Base-by-base conservation (phyloP, 2,888 invertebrate species). In the Trichopoda pennipes region DNA sequence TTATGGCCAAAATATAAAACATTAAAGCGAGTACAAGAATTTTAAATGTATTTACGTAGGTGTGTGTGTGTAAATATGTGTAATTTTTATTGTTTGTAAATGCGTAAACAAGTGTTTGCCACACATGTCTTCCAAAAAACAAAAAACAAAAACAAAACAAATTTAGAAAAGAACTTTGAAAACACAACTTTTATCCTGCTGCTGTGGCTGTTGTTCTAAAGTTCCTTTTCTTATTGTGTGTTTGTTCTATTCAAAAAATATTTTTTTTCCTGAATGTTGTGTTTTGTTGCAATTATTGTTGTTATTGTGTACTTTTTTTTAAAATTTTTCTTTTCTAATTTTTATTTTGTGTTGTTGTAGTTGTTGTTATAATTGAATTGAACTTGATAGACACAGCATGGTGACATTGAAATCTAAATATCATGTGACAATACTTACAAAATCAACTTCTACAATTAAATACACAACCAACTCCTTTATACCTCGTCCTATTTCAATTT, bases 101-200 rank as follows among this genome's bases (percentile, higher is more conserved):
- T 81, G 81, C 81, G 81, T 81, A 82, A 82, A 82, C 81, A 82
- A 82, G 78, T 81, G 81, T 82, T 82, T 82, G 81, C 60, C 78
- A 75, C 81, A 81, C 74, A 81, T 78, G 78, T 78, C 74, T 78
- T 72, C 19, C 19, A 23, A 56, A 47, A 66, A 21, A 19, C 21
- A 47, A 49, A 53, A 51, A 49, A 42, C 49, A 49, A 47, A 23
- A 56, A 32, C 56, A 21, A 28, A 49, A 44, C 56, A 51, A 28
- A 58, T 28, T 8, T 28, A 23, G 4, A 28, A 28, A 28, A 47
- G 42, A 56, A 23, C 0, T 23, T 70, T 8, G 10, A 60, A 55
- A 63, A 64, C 42, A 72, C 66, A 79, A 66, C 47, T 75, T 58
- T 68, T 49, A 58, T 51, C 9, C 66, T 74, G 23, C 66, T 74